Evolutionary conservation across 2,888 invertebrate genomes (phyloP).

Genomic region (Calliopum simillimum): DNA sequence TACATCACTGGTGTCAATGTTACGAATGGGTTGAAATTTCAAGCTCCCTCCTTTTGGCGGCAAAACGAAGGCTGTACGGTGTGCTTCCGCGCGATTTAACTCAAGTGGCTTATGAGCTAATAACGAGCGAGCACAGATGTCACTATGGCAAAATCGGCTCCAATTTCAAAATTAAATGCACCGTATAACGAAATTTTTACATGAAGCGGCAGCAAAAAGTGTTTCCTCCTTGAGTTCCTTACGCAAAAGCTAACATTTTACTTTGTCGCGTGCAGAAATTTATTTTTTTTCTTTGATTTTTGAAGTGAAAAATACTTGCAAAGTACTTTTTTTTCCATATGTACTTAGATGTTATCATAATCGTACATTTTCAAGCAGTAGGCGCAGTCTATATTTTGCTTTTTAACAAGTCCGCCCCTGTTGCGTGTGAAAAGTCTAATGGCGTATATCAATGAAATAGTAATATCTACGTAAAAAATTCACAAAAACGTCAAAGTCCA

Average conservation of each 20-base stretch:
- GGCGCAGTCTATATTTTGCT: no score
- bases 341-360: no score
- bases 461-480: no score
- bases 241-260: not conserved
- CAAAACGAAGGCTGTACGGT: not conserved
- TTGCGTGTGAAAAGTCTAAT: no score
- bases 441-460: no score
- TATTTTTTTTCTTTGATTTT: not conserved
- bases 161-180: constrained; percentile 11
- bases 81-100: constrained; percentile 30
- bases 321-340: no score
- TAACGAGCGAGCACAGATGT: constrained; percentile 53
- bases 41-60: no score
- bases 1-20: not conserved
- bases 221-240: not conserved
- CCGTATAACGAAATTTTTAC: not conserved
- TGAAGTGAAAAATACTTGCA: not conserved
- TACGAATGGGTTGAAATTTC: not conserved
- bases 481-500: no score
- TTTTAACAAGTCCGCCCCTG: no score
- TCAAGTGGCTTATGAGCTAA: constrained; percentile 57
- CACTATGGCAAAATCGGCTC: constrained; percentile 53
- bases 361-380: no score
- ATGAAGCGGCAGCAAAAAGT: not conserved
- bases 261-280: constrained; percentile 1